Base-by-base conservation (phyloP, 1,140 invertebrate genomes). In the Tetramorium parvispinum region DNA sequence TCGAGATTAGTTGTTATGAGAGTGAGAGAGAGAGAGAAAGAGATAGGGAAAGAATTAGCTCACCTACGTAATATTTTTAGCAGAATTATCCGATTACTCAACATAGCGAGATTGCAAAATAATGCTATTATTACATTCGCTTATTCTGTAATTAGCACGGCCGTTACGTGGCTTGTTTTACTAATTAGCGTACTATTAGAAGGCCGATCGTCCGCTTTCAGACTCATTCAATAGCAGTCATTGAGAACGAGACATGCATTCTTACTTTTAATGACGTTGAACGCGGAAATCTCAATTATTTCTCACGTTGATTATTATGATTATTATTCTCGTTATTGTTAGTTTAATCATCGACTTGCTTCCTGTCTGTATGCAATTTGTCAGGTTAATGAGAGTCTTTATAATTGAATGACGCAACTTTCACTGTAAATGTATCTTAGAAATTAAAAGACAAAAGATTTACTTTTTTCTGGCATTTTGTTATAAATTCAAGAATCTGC, bases 151-250 rank as follows among this genome's bases (percentile, higher is more conserved):
- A 89, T 89, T 89, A 66, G 55, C 59, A 49, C 55, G 40, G 24
- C 88, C 61, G 75, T 89, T 88, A 89, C 87, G 68, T 53, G 53
- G 73, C 88, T 89, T 77, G 66, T 79, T 76, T 63, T 57, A 32
- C 63, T 88, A 89, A 89, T 88, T 83, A 86, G 61, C 53, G 1
- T 32, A 27, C 51, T 43, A 24, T 49, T 77, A 32, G 66, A 71
- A 86, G 61, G 18, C 59, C 57, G 21, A 55, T 63, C 49, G 27
- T 59, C 16, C 55, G 27, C n/a, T 61, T 49, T 40, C 21, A 24
- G 46, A 40, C n/a, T 24, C 82, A 63, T 76, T 89, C 87, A 57
- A 24, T 81, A 51, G 11, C 43, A 63, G 27, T 77, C 70, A 70
- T 87, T 87, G 46, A 71, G 21, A 18, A 13, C 18, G 16, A 46